Percentiles rank a stretch among this genome's conserved stretches.
These are phyloP conservation scores for Drosophila pectinifera DNA, from an alignment of 1,140 invertebrate genomes.

Conservation along the genomic window DNA sequence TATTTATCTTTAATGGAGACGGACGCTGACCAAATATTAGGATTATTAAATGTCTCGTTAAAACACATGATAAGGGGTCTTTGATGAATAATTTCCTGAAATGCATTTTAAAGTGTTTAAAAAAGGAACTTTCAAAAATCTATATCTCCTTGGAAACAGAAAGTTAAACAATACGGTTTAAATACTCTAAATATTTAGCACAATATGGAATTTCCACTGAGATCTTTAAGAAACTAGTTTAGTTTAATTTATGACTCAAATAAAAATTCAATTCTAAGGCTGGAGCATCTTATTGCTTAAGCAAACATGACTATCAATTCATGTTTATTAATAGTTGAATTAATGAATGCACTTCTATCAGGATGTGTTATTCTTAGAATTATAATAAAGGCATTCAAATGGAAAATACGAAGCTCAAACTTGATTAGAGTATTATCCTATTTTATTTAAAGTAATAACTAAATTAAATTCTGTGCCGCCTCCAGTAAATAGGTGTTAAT, in stretches of 20 bases:
- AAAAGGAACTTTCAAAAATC: not conserved
- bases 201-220: slow-evolving; percentile 2
- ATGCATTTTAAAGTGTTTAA: slow-evolving; percentile 1
- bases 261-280: slow-evolving; percentile 1
- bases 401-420: not conserved
- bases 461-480: not conserved
- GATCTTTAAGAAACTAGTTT: slow-evolving; percentile 13
- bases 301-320: slow-evolving; percentile 11
- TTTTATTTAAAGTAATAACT: not conserved
- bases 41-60: slow-evolving; percentile 2
- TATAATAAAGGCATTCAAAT: not conserved
- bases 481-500: not conserved
- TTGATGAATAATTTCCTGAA: slow-evolving; percentile 19
- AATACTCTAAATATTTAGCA: slow-evolving; percentile 9
- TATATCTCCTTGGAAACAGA: not conserved
- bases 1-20: slow-evolving; percentile 5
- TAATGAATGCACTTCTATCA: slow-evolving; percentile 1
- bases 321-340: slow-evolving; percentile 13
- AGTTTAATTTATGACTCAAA: slow-evolving; percentile 2
- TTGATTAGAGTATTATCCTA: not conserved
- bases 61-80: slow-evolving; percentile 1
- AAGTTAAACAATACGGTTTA: not conserved
- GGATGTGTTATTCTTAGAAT: not conserved
- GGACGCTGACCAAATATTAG: slow-evolving; percentile 14
- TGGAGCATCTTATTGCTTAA: slow-evolving; percentile 1